Evolutionary conservation across 2,888 invertebrate species (phyloP).

Genomic region (Drosophila demipolita): DNA sequence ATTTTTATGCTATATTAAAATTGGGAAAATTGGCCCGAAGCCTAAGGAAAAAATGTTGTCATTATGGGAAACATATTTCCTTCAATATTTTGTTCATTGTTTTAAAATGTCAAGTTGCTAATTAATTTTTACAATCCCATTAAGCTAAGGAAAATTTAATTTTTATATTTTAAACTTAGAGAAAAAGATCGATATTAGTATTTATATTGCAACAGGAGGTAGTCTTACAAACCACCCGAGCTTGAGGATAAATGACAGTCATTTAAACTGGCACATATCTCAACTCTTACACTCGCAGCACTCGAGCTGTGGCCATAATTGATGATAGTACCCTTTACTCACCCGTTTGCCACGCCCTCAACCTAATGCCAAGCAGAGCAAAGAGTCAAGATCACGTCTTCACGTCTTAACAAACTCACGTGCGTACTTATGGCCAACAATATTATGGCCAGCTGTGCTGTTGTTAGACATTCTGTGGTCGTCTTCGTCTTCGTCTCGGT

Average conservation of each 20-base stretch:
- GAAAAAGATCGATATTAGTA: background rate
- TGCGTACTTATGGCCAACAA: conserved; percentile 3
- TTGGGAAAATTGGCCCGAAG: background rate
- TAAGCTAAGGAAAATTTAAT: background rate
- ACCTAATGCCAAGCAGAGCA: conserved; percentile 14
- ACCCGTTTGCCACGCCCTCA: conserved; percentile 24
- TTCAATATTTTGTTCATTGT: no score
- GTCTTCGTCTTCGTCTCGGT: conserved; percentile 10
- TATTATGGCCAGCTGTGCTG: conserved; percentile 56
- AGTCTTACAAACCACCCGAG: background rate
- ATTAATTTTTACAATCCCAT: background rate
- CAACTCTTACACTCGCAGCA: conserved; percentile 24
- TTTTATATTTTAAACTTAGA: background rate
- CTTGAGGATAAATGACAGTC: conserved; percentile 23
- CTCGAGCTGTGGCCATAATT: conserved; percentile 46
- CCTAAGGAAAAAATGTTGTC: no score
- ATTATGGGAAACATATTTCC: no score
- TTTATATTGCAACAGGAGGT: background rate
- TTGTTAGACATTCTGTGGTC: conserved; percentile 73
- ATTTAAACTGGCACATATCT: conserved; percentile 28
- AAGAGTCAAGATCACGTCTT: conserved; percentile 17
- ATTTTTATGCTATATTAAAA: background rate
- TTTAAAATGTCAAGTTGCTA: background rate
- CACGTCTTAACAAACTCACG: conserved; percentile 10
- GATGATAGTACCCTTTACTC: conserved; percentile 40